Evolutionary conservation across 2,113 vertebrate genomes (phyloP).

Genomic region (Bothrops jararaca): DNA sequence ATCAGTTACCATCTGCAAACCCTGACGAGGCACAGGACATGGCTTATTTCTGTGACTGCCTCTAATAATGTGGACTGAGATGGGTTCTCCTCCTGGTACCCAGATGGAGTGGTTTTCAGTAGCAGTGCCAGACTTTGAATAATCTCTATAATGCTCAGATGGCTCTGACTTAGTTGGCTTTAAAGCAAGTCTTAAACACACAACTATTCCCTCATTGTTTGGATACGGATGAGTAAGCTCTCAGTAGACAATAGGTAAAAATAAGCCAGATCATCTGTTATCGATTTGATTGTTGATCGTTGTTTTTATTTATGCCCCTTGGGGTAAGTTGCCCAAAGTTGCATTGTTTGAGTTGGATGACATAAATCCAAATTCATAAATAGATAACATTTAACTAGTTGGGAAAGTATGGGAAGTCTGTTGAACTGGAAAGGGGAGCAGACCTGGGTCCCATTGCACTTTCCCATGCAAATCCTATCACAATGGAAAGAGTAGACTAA

Average conservation of each 20-base stretch:
- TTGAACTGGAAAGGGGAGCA: neutral
- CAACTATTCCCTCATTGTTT: neutral
- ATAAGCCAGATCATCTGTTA: neutral
- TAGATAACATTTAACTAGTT: neutral
- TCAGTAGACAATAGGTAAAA: neutral
- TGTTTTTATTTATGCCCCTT: neutral
- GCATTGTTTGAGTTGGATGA: neutral
- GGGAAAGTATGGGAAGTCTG: neutral
- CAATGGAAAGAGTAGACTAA: neutral
- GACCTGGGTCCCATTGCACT: neutral
- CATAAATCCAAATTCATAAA: neutral
- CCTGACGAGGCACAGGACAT: neutral
- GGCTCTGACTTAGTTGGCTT: neutral
- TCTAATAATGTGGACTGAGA: neutral
- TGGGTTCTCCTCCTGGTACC: neutral
- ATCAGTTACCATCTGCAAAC: neutral
- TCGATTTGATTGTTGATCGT: neutral
- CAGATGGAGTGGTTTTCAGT: neutral
- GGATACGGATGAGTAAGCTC: neutral
- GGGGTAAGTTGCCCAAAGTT: neutral
- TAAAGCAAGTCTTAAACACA: neutral
- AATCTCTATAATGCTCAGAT: neutral
- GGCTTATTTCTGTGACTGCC: neutral
- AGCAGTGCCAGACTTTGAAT: neutral
- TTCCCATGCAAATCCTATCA: neutral